phyloP scores from a whole-genome alignment of 2,797 vertebrate species.

The Alosa sapidissima region DNA sequence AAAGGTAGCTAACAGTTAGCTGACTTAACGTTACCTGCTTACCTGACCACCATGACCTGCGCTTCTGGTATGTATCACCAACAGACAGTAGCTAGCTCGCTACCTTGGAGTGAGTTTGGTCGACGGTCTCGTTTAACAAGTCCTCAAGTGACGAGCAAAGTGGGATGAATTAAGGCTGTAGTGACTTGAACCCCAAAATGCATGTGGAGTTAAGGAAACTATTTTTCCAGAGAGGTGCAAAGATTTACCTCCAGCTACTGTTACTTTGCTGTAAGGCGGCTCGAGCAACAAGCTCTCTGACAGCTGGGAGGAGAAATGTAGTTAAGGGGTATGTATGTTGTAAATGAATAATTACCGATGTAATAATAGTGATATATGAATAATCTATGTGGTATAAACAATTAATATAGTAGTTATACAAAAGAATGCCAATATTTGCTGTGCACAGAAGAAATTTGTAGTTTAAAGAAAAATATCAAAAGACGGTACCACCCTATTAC shows the following conservation, averaged over 20 bases:
- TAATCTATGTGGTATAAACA: background rate
- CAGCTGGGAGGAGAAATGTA: constrained; percentile 62
- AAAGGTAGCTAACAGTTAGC: background rate
- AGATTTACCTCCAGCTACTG: constrained; percentile 50
- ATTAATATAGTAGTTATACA: background rate
- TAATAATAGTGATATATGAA: background rate
- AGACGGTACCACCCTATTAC: constrained; percentile 30
- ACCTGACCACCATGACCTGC: constrained; percentile 68
- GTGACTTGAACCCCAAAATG: constrained; percentile 10
- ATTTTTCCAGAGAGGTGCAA: background rate
- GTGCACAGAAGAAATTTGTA: background rate
- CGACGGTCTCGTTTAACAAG: background rate
- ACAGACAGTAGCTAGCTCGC: constrained; percentile 45
- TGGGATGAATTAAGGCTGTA: constrained; percentile 23
- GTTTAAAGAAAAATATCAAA: background rate
- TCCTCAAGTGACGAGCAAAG: constrained; percentile 23
- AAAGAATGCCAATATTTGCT: background rate
- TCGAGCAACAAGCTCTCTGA: constrained; percentile 81
- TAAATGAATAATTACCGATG: background rate
- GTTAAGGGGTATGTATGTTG: constrained; percentile 3
- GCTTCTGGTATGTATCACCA: constrained; percentile 41
- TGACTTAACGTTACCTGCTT: constrained; percentile 49
- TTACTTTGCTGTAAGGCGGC: constrained; percentile 71
- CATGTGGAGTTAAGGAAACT: constrained; percentile 18
- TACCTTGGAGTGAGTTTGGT: constrained; percentile 57